phyloP scores from a whole-genome alignment of 1,140 invertebrate species.

The Diachasmimorpha longicaudata region DNA sequence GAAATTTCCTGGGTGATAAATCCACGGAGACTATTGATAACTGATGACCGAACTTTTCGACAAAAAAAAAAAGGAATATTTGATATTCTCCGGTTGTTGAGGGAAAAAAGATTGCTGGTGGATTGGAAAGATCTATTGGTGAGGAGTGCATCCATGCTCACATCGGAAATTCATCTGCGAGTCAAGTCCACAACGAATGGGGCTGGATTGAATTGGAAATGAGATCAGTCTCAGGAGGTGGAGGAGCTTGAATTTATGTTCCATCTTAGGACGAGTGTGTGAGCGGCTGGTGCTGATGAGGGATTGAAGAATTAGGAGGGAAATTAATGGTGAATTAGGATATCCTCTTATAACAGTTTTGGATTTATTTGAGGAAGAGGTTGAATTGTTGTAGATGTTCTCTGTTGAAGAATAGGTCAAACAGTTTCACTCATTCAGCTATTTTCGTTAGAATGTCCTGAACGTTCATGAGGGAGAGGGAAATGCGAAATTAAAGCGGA shows the following conservation, averaged over 20 bases:
- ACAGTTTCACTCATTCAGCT: too few species aligned
- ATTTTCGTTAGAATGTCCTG: too few species aligned
- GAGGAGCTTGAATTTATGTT: constrained; percentile 16
- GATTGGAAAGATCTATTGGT: background rate
- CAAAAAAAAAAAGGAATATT: background rate
- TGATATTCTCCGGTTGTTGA: background rate
- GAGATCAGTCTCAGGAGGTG: constrained; percentile 23
- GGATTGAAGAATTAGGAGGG: background rate
- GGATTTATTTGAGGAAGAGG: background rate
- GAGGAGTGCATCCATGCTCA: background rate
- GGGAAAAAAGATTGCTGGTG: background rate
- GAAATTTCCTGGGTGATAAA: background rate
- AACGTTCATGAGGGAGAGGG: too few species aligned
- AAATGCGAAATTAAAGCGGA: too few species aligned
- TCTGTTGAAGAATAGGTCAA: too few species aligned
- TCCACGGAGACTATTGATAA: background rate
- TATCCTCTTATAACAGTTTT: background rate
- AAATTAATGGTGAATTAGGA: background rate
- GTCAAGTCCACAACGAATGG: constrained; percentile 1
- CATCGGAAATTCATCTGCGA: constrained; percentile 16
- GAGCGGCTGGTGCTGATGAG: background rate
- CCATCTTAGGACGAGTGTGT: background rate
- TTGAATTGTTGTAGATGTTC: too few species aligned
- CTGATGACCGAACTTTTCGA: background rate
- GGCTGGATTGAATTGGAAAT: constrained; percentile 34